Evolutionary conservation across 2,888 invertebrate genomes (phyloP).

Genomic region (Cosmia pyralina): DNA sequence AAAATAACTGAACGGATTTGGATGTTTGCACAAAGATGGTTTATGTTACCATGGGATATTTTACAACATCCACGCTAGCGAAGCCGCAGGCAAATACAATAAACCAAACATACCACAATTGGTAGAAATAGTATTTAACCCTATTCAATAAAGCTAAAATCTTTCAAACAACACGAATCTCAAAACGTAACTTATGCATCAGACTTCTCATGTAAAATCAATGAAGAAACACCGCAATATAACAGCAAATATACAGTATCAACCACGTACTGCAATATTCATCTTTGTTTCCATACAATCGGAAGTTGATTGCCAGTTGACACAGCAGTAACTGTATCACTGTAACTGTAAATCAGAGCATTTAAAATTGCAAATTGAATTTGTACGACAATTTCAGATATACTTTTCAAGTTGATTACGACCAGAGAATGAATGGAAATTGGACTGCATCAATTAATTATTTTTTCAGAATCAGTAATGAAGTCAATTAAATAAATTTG

Average conservation of each 20-base stretch:
- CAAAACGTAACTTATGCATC: background rate
- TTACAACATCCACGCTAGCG: too few species aligned
- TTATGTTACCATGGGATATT: too few species aligned
- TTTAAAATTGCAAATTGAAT: constrained; percentile 45
- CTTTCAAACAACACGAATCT: background rate
- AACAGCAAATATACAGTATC: background rate
- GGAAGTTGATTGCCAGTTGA: constrained; percentile 58
- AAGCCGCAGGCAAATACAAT: too few species aligned
- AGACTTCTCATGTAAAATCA: background rate
- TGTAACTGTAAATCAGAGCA: constrained; percentile 39
- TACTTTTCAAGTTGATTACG: constrained; percentile 23
- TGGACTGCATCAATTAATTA: background rate
- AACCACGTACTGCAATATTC: constrained; percentile 14
- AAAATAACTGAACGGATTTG: too few species aligned
- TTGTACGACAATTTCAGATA: constrained; percentile 13
- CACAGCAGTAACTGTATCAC: constrained; percentile 27
- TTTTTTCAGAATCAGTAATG: background rate
- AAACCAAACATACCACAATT: background rate
- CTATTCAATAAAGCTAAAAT: background rate
- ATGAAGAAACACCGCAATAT: background rate
- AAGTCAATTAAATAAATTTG: background rate
- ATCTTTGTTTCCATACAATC: constrained; percentile 33
- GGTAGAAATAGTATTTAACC: background rate
- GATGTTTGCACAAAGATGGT: too few species aligned
- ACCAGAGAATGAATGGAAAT: constrained; percentile 14